phyloP scores from a whole-genome alignment of 2,113 vertebrate genomes.

The Pica pica region DNA sequence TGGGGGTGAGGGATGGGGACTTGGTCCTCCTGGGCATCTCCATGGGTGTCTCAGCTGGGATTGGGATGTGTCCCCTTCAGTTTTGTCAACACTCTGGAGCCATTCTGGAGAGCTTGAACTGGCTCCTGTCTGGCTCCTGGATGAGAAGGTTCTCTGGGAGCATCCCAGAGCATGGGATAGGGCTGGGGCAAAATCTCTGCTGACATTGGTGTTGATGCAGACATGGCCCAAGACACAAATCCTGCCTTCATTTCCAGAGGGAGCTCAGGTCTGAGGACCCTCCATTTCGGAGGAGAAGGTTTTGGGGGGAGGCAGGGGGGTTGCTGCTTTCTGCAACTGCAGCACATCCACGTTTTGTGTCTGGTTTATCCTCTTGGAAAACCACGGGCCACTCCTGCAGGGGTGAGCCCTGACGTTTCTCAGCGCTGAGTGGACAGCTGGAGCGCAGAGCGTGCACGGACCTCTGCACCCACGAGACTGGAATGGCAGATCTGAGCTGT shows the following conservation, averaged over 20 bases:
- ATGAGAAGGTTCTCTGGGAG: not conserved
- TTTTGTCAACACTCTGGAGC: not conserved
- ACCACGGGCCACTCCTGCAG: not conserved
- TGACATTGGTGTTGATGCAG: not conserved
- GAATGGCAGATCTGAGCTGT: not conserved
- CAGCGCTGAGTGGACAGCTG: not conserved
- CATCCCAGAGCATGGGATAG: not conserved
- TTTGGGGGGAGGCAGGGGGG: not conserved
- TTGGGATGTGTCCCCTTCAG: not conserved
- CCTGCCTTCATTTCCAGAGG: not conserved
- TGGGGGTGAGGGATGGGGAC: not conserved
- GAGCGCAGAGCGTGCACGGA: not conserved
- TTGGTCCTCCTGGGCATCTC: not conserved
- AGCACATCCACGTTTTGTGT: too few species aligned
- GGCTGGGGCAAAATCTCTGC: not conserved
- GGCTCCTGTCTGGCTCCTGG: not conserved
- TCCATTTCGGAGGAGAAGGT: not conserved
- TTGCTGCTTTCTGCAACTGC: not conserved
- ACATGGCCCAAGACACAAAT: not conserved
- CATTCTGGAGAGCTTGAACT: not conserved
- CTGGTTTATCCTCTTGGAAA: not conserved
- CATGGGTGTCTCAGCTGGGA: not conserved
- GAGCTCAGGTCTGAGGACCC: not conserved
- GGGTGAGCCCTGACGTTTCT: not conserved
- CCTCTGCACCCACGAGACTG: not conserved